phyloP scores from a whole-genome alignment of 2,113 vertebrate genomes.

The Epinephelus moara region DNA sequence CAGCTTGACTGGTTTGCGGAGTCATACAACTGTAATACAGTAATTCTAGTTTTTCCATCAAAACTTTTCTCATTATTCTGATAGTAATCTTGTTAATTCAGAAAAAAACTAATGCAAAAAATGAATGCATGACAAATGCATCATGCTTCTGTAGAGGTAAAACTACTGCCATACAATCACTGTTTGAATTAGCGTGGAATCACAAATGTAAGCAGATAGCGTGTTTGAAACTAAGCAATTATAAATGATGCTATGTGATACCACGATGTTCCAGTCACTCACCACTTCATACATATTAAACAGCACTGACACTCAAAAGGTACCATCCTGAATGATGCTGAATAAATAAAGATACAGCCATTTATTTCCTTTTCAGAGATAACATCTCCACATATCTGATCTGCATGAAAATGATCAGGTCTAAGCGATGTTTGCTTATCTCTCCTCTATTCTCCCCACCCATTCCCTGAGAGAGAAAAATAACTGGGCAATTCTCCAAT shows the following conservation, averaged over 20 bases:
- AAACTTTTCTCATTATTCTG: no score
- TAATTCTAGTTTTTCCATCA: no score
- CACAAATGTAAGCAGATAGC: neutral
- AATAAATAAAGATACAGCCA: constrained; percentile 32
- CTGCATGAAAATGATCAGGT: constrained; percentile 31
- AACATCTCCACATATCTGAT: constrained; percentile 33
- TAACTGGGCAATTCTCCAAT: constrained; percentile 45
- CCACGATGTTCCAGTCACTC: neutral
- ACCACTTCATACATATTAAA: constrained; percentile 1
- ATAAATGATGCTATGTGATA: neutral
- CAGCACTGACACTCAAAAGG: neutral
- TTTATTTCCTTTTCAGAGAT: constrained; percentile 33
- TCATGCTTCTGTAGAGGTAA: neutral
- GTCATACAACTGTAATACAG: no score
- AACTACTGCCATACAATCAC: neutral
- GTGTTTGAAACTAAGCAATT: neutral
- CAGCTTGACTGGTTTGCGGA: no score
- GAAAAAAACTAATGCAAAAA: no score
- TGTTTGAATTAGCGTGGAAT: neutral
- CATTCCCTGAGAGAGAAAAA: constrained; percentile 40
- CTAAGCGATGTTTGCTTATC: constrained; percentile 42
- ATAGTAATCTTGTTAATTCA: no score
- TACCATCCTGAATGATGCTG: constrained; percentile 17
- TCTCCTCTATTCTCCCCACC: neutral
- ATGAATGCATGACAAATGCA: no score